Evolutionary conservation across 1,140 invertebrate genomes (phyloP).

Genomic region (Pygmarrhopalites habei): DNA sequence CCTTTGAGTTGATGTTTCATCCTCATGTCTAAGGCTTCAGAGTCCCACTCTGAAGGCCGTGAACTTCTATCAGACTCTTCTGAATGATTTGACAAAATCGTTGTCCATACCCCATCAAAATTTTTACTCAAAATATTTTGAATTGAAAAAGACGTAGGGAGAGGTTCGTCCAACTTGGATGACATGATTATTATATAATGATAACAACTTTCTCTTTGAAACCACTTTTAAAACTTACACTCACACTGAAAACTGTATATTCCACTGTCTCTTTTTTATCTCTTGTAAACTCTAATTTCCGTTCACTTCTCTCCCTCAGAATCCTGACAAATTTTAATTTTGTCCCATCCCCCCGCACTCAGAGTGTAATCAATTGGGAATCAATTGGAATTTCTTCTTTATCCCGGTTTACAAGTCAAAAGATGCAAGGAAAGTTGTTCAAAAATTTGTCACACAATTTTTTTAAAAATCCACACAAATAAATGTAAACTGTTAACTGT

Average conservation of each 20-base stretch:
- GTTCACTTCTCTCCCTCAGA: background rate
- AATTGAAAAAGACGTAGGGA: conserved; percentile 35
- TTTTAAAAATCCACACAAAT: background rate
- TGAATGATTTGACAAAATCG: conserved; percentile 28
- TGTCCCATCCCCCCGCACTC: too few relatives aligned
- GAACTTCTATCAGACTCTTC: conserved; percentile 15
- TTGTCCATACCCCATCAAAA: conserved; percentile 38
- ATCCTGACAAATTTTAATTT: too few relatives aligned
- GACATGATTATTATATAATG: too few relatives aligned
- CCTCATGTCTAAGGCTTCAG: conserved; percentile 38
- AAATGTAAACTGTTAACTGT: too few relatives aligned
- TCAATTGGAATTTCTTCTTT: too few relatives aligned
- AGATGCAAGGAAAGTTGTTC: too few relatives aligned
- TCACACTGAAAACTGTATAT: background rate
- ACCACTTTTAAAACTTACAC: background rate
- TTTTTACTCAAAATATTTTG: conserved; percentile 37
- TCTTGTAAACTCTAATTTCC: background rate
- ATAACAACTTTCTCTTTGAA: too few relatives aligned
- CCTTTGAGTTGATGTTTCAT: conserved; percentile 37
- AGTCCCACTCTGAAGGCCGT: conserved; percentile 29
- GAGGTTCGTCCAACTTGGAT: conserved; percentile 19
- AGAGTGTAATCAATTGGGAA: too few relatives aligned
- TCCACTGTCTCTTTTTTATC: background rate
- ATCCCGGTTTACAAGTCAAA: too few relatives aligned
- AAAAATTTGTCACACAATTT: background rate